phyloP scores from a whole-genome alignment of 37 sponge, comb jelly and placozoan species.

The Oscarella lobularis region DNA sequence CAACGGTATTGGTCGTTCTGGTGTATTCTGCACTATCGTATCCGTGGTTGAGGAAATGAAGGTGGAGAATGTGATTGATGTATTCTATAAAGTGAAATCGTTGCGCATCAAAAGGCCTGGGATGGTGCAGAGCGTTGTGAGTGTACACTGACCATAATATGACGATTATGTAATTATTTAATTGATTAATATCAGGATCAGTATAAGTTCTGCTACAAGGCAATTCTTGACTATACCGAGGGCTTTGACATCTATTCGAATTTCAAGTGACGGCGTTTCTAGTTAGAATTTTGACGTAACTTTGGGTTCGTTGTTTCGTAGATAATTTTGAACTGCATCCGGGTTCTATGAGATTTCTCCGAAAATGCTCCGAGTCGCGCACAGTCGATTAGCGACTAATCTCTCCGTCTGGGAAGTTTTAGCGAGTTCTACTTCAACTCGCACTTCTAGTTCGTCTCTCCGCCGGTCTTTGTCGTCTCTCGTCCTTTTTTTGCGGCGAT shows the following conservation, averaged over 20 bases:
- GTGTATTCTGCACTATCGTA: slow-evolving; percentile 31
- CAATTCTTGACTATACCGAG: slow-evolving; percentile 37
- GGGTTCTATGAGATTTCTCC: no score
- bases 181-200: slow-evolving; percentile 44
- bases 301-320: no score
- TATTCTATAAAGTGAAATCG: slow-evolving; percentile 46
- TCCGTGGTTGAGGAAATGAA: slow-evolving; percentile 52
- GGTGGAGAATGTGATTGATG: slow-evolving; percentile 43
- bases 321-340: no score
- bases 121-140: slow-evolving; percentile 31
- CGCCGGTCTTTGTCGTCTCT: no score
- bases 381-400: no score
- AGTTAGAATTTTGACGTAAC: no score
- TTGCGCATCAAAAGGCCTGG: slow-evolving; percentile 34
- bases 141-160: not conserved
- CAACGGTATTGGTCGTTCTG: slow-evolving; percentile 50
- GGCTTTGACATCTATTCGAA: slow-evolving; percentile 43
- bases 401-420: no score
- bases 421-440: no score
- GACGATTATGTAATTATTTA: no score
- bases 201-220: slow-evolving; percentile 49
- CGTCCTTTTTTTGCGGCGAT: no score
- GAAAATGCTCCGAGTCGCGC: no score
- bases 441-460: no score
- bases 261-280: not conserved